These are phyloP conservation scores for Bettongia penicillata DNA, from an alignment of 2,113 vertebrate genomes.

Conservation along the genomic window DNA sequence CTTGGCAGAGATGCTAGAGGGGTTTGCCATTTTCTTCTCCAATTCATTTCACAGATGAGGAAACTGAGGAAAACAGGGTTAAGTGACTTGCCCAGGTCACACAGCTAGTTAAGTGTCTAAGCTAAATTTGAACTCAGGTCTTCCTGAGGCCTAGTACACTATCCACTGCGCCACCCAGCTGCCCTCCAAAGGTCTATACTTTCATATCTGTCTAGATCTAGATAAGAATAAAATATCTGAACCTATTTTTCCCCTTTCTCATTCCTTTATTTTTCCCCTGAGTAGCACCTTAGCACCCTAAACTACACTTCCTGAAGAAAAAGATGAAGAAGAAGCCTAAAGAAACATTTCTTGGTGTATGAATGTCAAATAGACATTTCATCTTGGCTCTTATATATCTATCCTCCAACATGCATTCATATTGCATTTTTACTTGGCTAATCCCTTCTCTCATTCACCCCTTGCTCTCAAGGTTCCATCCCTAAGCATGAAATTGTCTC, in stretches of 20 bases:
- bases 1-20: neutral
- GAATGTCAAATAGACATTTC: slow-evolving; percentile 1
- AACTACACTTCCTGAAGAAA: neutral
- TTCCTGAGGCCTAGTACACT: neutral
- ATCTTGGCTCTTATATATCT: neutral
- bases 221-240: slow-evolving; percentile 26
- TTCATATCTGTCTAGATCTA: neutral
- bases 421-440: slow-evolving; percentile 1
- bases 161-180: neutral
- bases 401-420: slow-evolving; percentile 28
- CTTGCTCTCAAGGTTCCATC: neutral
- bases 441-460: slow-evolving; percentile 3
- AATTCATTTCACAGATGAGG: neutral
- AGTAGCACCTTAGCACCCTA: neutral
- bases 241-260: slow-evolving; percentile 28
- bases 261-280: neutral
- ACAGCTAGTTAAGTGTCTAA: neutral
- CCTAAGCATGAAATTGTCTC: neutral
- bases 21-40: neutral
- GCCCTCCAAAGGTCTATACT: neutral
- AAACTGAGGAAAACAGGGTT: neutral
- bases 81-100: neutral
- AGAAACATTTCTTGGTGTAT: slow-evolving; percentile 17
- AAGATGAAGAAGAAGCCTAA: neutral
- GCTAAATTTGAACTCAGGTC: neutral